Conservation (phyloP, 2,797 vertebrate genomes). For the Xenentodon cancila region DNA sequence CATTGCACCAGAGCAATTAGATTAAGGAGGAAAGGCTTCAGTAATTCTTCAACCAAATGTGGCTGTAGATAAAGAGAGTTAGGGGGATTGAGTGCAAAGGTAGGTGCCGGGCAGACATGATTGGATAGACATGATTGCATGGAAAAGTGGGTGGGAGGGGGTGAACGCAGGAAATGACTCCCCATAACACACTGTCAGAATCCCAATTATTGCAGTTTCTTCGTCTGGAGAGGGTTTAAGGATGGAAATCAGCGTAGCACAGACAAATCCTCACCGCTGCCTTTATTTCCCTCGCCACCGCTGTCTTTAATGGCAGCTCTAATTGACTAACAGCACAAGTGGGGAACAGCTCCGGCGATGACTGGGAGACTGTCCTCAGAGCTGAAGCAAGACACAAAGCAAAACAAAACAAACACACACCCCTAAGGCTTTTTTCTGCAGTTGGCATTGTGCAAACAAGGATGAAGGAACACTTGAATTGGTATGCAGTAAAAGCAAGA, state of each 20-base stretch:
- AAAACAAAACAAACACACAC: conserved; percentile 69
- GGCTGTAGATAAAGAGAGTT: conserved; percentile 63
- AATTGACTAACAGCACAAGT: conserved; percentile 78
- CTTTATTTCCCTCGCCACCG: conserved; percentile 78
- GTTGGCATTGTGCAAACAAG: conserved; percentile 66
- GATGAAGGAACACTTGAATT: conserved; percentile 52
- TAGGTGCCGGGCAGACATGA: conserved; percentile 53
- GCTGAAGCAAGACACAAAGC: conserved; percentile 60
- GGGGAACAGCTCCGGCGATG: conserved; percentile 56
- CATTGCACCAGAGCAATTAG: conserved; percentile 61
- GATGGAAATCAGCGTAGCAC: conserved; percentile 66
- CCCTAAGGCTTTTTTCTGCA: conserved; percentile 59
- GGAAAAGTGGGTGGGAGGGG: conserved; percentile 55
- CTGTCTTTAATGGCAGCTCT: conserved; percentile 76
- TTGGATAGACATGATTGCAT: conserved; percentile 65
- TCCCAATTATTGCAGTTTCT: conserved; percentile 71
- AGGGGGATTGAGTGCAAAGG: conserved; percentile 59
- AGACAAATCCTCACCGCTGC: conserved; percentile 59
- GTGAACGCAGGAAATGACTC: conserved; percentile 66
- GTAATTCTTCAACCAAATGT: conserved; percentile 60
- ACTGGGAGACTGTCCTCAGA: conserved; percentile 66
- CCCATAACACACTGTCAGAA: conserved; percentile 68
- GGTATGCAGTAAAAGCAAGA: conserved; percentile 16
- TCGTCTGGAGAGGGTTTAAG: conserved; percentile 73
- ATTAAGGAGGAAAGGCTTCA: conserved; percentile 61